phyloP scores from a whole-genome alignment of 2,113 vertebrate species.

The Salvelinus alpinus region DNA sequence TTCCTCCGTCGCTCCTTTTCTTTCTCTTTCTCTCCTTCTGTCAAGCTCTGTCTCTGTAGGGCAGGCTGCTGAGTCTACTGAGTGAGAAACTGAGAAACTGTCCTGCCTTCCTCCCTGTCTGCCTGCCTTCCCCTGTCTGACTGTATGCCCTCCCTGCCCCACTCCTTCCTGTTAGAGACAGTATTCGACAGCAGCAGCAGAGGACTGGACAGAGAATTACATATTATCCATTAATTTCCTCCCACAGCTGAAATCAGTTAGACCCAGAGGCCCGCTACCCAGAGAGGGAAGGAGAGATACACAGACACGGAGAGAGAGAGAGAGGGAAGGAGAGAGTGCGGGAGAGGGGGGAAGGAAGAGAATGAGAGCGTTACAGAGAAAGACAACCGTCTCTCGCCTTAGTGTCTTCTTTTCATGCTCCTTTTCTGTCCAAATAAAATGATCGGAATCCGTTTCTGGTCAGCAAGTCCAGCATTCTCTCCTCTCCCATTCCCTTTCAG shows the following conservation, averaged over 20 bases:
- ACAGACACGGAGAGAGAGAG: constrained; percentile 38
- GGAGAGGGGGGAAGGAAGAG: constrained; percentile 14
- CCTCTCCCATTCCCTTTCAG: constrained; percentile 32
- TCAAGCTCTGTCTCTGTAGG: constrained; percentile 30
- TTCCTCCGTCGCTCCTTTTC: constrained; percentile 29
- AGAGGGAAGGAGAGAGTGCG: constrained; percentile 16
- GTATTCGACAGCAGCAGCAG: constrained; percentile 31
- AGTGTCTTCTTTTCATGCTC: constrained; percentile 66
- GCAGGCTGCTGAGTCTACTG: not conserved
- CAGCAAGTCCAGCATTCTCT: constrained; percentile 67
- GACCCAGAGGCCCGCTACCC: constrained; percentile 49
- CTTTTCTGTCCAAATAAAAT: constrained; percentile 45
- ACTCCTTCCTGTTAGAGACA: constrained; percentile 32
- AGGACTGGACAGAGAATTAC: constrained; percentile 60
- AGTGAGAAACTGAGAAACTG: not conserved
- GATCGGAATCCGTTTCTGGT: constrained; percentile 63
- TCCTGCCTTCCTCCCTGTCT: constrained; percentile 38
- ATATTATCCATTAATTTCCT: constrained; percentile 74
- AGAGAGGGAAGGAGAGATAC: constrained; percentile 40
- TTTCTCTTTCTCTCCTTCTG: no score
- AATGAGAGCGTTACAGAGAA: constrained; percentile 32
- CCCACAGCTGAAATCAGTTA: constrained; percentile 73
- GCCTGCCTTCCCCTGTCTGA: constrained; percentile 36
- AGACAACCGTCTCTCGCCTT: constrained; percentile 55
- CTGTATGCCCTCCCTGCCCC: constrained; percentile 24